Conservation (phyloP, 2,888 invertebrate genomes). For the Chesias legatella region DNA sequence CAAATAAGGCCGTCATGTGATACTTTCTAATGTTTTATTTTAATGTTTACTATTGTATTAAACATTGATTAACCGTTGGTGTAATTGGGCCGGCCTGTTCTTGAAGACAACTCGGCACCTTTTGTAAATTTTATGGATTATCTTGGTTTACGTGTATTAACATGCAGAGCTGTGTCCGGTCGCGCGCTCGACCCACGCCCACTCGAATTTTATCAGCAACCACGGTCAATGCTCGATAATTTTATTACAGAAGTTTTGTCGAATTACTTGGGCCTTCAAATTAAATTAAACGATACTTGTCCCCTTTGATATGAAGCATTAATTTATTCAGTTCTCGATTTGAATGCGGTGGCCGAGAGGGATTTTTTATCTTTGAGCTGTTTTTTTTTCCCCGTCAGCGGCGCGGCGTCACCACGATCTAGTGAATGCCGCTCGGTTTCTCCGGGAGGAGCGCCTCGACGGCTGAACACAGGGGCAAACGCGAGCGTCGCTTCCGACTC, state of each 20-base stretch:
- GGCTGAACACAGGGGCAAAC: conserved; percentile 33
- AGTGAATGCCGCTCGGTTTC: conserved; percentile 19
- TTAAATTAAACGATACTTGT: conserved; percentile 76
- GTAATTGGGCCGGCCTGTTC: conserved; percentile 41
- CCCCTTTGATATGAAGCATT: conserved; percentile 58
- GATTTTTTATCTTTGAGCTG: conserved; percentile 15
- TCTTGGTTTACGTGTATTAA: conserved; percentile 73
- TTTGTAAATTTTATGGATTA: conserved; percentile 75
- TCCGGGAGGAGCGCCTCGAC: not conserved
- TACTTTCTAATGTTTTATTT: no score
- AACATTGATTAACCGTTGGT: conserved; percentile 34
- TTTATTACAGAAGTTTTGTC: conserved; percentile 79
- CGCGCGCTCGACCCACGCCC: conserved; percentile 55
- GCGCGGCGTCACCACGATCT: conserved; percentile 23
- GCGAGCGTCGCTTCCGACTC: conserved; percentile 36
- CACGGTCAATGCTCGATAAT: conserved; percentile 75
- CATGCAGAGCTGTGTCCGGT: conserved; percentile 67
- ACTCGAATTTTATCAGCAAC: conserved; percentile 56
- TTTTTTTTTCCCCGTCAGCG: conserved; percentile 9
- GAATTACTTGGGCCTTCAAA: conserved; percentile 73
- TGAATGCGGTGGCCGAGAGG: conserved; percentile 9
- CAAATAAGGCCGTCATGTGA: no score
- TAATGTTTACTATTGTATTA: conserved; percentile 24
- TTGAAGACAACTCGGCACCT: conserved; percentile 76
- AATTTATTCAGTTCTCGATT: conserved; percentile 35